These are phyloP conservation scores for Lycia hirtaria DNA, from an alignment of 2,888 invertebrate species.

Conservation along the genomic window DNA sequence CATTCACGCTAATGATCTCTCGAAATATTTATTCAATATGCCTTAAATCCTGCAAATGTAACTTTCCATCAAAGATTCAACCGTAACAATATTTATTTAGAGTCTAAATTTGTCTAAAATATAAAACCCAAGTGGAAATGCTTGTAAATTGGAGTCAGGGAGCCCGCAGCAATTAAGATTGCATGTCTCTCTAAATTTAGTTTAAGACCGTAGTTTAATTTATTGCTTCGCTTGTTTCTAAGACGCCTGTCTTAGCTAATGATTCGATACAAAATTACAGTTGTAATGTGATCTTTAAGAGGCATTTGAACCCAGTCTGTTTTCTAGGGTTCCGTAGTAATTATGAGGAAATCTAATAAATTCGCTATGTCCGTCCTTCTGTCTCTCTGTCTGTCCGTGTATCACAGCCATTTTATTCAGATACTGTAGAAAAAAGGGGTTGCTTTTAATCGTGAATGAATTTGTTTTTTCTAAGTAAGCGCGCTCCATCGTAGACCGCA, in stretches of 20 bases:
- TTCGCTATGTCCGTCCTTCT: too few species aligned
- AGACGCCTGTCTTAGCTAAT: constrained; percentile 44
- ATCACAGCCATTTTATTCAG: too few species aligned
- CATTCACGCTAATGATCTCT: constrained; percentile 31
- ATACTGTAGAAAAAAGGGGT: too few species aligned
- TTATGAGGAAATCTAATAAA: too few species aligned
- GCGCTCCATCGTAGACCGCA: too few species aligned
- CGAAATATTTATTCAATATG: constrained; percentile 38
- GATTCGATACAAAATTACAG: constrained; percentile 13
- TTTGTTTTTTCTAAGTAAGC: too few species aligned
- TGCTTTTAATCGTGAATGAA: too few species aligned
- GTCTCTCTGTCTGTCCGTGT: too few species aligned
- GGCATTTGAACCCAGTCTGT: too few species aligned
- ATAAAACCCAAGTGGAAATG: constrained; percentile 47
- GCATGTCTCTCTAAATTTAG: constrained; percentile 74
- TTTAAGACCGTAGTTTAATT: constrained; percentile 64
- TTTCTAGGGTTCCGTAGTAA: too few species aligned
- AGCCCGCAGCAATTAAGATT: constrained; percentile 73
- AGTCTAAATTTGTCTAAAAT: constrained; percentile 40
- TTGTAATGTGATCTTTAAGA: too few species aligned
- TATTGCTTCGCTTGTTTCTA: constrained; percentile 60
- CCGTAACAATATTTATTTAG: constrained; percentile 35
- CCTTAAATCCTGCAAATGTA: constrained; percentile 41
- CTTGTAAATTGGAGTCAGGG: constrained; percentile 66
- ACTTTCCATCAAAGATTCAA: constrained; percentile 37